A percentile compares a stretch with the other conserved stretches of the same genome.
Evolutionary conservation across 2,797 vertebrate genomes (phyloP).

Genomic region (Cyprinodon diabolis): DNA sequence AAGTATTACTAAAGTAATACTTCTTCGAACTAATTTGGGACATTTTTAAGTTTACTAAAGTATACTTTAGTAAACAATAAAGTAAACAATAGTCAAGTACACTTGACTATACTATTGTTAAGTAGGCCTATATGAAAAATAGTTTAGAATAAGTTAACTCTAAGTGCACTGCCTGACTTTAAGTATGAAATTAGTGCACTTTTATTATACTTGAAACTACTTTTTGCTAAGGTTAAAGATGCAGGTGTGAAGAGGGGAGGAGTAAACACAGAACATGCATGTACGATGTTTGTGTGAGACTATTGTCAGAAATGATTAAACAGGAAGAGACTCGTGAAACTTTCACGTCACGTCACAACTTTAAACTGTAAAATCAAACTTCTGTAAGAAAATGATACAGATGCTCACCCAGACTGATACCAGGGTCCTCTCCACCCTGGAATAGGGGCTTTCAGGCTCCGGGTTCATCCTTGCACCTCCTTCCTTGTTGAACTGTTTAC

Average conservation of each 20-base stretch:
- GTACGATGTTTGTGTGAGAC: neutral
- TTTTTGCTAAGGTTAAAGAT: neutral
- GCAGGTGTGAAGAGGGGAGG: neutral
- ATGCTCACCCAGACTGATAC: constrained; percentile 80
- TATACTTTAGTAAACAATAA: too few species aligned
- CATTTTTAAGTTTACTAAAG: too few species aligned
- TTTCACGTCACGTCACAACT: neutral
- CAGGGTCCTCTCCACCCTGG: constrained; percentile 67
- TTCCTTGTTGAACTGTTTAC: neutral
- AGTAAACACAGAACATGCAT: neutral
- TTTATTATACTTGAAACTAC: too few species aligned
- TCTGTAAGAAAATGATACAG: neutral
- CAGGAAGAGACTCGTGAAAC: neutral
- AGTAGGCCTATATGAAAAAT: too few species aligned
- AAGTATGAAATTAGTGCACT: too few species aligned
- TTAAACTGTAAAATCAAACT: neutral
- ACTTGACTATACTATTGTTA: too few species aligned
- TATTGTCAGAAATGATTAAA: neutral
- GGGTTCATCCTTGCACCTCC: constrained; percentile 65
- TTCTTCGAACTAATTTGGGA: too few species aligned
- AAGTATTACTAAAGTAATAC: too few species aligned
- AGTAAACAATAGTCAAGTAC: too few species aligned
- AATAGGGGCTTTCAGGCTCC: constrained; percentile 27
- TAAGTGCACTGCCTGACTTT: too few species aligned
- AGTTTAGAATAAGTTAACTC: too few species aligned